A percentile compares a stretch with the other conserved stretches of the same genome.
These are phyloP conservation scores for Oscheius sp. DNA, from an alignment of 2,888 invertebrate species.

Conservation along the genomic window DNA sequence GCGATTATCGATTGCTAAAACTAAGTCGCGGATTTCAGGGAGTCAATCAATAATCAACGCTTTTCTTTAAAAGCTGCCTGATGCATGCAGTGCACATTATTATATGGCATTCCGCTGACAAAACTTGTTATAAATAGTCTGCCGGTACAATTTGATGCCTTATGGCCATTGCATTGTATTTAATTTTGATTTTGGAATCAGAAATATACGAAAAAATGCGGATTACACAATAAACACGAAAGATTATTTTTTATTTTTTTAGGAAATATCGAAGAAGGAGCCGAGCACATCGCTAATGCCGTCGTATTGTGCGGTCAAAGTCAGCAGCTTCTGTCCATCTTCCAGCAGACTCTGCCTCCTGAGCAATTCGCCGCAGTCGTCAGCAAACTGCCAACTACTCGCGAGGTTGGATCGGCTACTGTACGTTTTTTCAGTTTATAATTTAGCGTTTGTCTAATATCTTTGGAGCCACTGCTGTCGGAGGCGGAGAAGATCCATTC, in stretches of 20 bases:
- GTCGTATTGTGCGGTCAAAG: constrained; percentile 97
- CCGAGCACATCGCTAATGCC: constrained; percentile 95
- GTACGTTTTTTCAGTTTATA: not conserved
- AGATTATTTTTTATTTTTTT: too few species aligned
- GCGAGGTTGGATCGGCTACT: constrained; percentile 44
- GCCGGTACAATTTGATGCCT: too few species aligned
- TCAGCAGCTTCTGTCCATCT: constrained; percentile 86
- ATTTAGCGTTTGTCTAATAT: constrained; percentile 24
- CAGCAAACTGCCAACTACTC: constrained; percentile 57
- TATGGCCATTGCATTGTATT: too few species aligned
- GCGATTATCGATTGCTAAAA: not conserved
- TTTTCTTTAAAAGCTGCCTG: too few species aligned
- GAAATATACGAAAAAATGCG: too few species aligned
- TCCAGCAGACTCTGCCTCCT: constrained; percentile 94
- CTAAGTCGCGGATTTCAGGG: not conserved
- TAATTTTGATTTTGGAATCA: too few species aligned
- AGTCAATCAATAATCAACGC: not conserved
- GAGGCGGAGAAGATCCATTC: constrained; percentile 9
- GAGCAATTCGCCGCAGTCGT: constrained; percentile 82
- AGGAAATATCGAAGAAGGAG: constrained; percentile 81
- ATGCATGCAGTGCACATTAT: too few species aligned
- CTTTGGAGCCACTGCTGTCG: not conserved
- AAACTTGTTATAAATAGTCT: too few species aligned
- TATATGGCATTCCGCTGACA: too few species aligned
- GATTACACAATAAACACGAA: too few species aligned